Evolutionary conservation across 2,113 vertebrate species (phyloP).

Genomic region (Oophaga pumilio): DNA sequence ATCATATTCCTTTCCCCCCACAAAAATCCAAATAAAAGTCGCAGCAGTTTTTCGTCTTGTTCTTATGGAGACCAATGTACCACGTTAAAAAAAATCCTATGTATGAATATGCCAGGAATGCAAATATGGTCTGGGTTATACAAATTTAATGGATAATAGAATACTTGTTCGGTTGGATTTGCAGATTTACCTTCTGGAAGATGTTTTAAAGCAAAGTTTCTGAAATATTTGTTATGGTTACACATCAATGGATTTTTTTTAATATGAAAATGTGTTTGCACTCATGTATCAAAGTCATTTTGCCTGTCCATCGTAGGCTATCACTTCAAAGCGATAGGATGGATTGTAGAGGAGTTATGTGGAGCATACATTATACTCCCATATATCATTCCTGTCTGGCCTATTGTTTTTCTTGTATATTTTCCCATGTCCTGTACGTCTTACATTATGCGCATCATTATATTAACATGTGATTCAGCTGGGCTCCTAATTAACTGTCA

Average conservation of each 20-base stretch:
- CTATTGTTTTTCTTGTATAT: constrained; percentile 23
- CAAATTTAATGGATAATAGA: not conserved
- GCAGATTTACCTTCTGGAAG: not conserved
- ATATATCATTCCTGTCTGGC: constrained; percentile 32
- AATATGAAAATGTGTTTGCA: constrained; percentile 33
- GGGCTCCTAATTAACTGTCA: constrained; percentile 35
- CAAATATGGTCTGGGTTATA: not conserved
- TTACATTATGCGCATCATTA: constrained; percentile 32
- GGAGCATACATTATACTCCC: constrained; percentile 13
- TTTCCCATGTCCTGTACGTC: constrained; percentile 22
- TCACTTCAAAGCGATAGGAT: constrained; percentile 5
- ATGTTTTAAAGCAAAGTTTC: not conserved
- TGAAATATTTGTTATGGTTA: constrained; percentile 17
- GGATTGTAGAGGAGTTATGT: constrained; percentile 15
- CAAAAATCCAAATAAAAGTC: not conserved
- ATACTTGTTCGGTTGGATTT: constrained; percentile 8
- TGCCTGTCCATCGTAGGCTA: constrained; percentile 5
- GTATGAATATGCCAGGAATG: not conserved
- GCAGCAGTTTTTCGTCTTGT: not conserved
- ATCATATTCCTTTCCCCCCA: not conserved
- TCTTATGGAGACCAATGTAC: not conserved
- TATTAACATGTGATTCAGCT: constrained; percentile 26
- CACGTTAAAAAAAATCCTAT: not conserved
- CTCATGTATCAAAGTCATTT: constrained; percentile 23
- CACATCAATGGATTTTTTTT: not conserved